Conservation (phyloP, 2,113 vertebrate species). For the Corythornis cristatus region DNA sequence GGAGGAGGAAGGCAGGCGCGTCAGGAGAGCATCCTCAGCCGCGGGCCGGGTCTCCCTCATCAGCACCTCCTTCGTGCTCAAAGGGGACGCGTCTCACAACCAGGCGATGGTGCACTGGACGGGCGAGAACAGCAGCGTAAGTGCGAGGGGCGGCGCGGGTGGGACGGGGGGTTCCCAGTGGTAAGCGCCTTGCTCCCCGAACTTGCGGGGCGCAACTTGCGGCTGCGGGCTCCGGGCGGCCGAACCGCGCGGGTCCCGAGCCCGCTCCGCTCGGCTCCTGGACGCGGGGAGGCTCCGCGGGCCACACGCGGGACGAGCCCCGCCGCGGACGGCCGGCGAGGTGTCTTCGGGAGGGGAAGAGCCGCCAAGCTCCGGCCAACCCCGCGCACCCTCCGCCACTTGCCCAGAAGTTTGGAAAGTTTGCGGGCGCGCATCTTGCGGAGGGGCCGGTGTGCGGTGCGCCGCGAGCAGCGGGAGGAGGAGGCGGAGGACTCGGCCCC, state of each 20-base stretch:
- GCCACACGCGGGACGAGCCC: background rate
- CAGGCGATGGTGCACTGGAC: conserved; percentile 99
- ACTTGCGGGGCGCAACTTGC: background rate
- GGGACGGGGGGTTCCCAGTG: background rate
- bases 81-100: conserved; percentile 96
- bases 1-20: conserved; percentile 41
- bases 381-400: background rate
- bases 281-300: background rate
- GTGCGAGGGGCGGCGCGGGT: conserved; percentile 61
- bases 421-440: conserved; percentile 17
- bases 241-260: background rate
- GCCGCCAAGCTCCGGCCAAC: background rate
- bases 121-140: conserved; percentile 98
- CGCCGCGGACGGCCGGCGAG: background rate
- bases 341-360: background rate
- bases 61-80: conserved; percentile 96
- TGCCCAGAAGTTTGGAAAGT: conserved; percentile 35
- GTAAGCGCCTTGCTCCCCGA: background rate
- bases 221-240: background rate
- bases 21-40: conserved; percentile 74
- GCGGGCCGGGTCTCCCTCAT: conserved; percentile 78
- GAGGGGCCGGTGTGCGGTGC: background rate
- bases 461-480: background rate
- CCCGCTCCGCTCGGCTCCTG: background rate
- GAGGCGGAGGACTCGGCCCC: background rate